These are phyloP conservation scores for Gallinago jamesoni DNA, from an alignment of 2,113 vertebrate genomes.

Conservation along the genomic window DNA sequence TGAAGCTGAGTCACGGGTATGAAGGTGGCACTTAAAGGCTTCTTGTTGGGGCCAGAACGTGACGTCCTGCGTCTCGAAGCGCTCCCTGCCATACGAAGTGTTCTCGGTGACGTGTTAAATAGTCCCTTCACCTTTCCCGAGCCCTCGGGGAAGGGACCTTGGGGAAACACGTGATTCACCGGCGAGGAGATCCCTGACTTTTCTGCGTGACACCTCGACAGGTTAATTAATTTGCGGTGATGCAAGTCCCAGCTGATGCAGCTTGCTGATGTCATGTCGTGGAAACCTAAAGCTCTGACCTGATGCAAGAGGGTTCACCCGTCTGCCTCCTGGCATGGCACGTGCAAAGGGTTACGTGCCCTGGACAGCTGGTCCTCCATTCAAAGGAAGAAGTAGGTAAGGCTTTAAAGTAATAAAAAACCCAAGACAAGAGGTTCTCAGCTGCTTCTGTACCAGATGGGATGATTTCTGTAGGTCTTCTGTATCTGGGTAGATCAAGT, in stretches of 20 bases:
- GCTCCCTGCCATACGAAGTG: not conserved
- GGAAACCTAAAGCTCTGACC: not conserved
- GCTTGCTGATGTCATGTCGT: not conserved
- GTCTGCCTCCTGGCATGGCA: not conserved
- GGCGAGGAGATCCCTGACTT: not conserved
- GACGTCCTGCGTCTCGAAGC: not conserved
- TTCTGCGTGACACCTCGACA: not conserved
- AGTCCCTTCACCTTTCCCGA: not conserved
- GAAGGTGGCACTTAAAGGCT: not conserved
- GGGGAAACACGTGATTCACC: not conserved
- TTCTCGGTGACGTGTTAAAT: not conserved
- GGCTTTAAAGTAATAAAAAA: not conserved
- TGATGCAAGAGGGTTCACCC: not conserved
- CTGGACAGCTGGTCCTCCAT: not conserved
- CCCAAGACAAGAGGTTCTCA: not conserved
- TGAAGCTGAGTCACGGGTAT: not conserved
- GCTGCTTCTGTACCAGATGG: too few species aligned
- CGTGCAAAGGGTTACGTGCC: not conserved
- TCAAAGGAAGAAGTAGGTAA: not conserved
- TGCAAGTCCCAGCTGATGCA: not conserved
- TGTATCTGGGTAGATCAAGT: rapidly evolving
- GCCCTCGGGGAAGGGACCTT: not conserved
- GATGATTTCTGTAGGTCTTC: not conserved
- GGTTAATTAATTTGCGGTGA: rapidly evolving
- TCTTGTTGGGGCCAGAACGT: not conserved